Base-by-base conservation (phyloP, 2,888 invertebrate genomes). In the Tridacna gigas region DNA sequence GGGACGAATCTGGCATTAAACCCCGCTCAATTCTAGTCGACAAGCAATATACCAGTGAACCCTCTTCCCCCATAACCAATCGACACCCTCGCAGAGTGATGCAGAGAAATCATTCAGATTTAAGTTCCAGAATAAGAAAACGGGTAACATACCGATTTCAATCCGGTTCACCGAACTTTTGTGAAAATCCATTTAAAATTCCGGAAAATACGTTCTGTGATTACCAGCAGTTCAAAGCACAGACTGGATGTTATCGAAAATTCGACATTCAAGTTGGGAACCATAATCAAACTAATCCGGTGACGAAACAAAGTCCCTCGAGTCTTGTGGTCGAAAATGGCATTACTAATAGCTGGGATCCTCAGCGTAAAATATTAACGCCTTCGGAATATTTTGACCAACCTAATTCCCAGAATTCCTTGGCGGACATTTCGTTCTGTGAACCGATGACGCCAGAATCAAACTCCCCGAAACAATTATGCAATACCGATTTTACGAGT, bases 121-220 rank as follows among this genome's bases (percentile, higher is more conserved):
- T 97, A 90, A 97, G 97, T 89, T 97, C 96, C 94, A 96, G 97
- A 94, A 97, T 97, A 91, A 97, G 97, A 94, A 98, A 98, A 95
- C 96, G 97, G 95, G 97, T 97, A 82, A 97, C 97, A 74, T 96
- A 97, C 92, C 97, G 97, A n/a, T 89, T 92, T 28, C 86, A 92
- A 65, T 91, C 92, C 5, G 77, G 61, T 51, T 78, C 84, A 18
- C 60, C 60, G 28, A 74, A 37, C 37, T 66, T 45, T 25, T n/a
- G 60, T 48, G 83, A 78, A 11, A 74, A 78, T 25, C 56, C 60
- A 51, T 66, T 28, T n/a, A 60, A 77, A 45, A 67, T 80, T 25
- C 77, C 76, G 12, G 80, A 77, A 80, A 75, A 80, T 56, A 45
- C 67, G 0, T 56, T 77, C 48, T 76, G 56, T 47, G 75, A 75